phyloP scores from a whole-genome alignment of 2,113 vertebrate species.

The Tetrao urogallus region DNA sequence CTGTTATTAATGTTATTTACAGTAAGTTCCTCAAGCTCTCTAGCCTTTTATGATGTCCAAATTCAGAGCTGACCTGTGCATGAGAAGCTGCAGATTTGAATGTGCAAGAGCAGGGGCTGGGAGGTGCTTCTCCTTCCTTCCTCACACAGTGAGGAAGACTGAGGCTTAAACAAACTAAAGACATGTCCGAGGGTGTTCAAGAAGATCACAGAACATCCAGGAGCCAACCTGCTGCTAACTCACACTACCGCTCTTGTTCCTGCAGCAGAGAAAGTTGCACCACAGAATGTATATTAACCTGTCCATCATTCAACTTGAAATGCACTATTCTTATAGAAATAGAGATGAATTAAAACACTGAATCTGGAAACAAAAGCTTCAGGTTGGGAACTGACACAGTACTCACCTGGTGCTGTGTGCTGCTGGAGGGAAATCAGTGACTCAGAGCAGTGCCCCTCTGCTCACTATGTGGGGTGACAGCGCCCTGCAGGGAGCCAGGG shows the following conservation, averaged over 20 bases:
- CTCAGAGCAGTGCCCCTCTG: not conserved
- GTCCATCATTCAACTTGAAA: not conserved
- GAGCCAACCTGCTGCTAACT: constrained; percentile 4
- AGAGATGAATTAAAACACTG: not conserved
- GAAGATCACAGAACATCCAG: not conserved
- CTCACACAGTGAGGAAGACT: not conserved
- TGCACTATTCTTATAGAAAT: not conserved
- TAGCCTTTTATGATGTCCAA: not conserved
- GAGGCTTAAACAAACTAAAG: not conserved
- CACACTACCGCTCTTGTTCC: not conserved
- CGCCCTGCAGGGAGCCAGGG: not conserved
- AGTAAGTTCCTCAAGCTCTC: not conserved
- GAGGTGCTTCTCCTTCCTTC: not conserved
- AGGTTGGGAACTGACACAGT: not conserved
- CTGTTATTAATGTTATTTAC: not conserved
- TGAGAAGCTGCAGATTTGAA: not conserved
- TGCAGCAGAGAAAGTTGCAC: not conserved
- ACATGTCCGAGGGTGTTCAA: not conserved
- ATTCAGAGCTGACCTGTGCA: not conserved
- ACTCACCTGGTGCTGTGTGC: not conserved
- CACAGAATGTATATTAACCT: not conserved
- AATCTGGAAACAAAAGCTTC: not conserved
- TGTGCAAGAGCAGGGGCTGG: not conserved
- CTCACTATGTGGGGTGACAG: not conserved
- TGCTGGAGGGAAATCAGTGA: not conserved